Evolutionary conservation across 1,140 invertebrate species (phyloP).

Genomic region (Scaptomyza graminum): DNA sequence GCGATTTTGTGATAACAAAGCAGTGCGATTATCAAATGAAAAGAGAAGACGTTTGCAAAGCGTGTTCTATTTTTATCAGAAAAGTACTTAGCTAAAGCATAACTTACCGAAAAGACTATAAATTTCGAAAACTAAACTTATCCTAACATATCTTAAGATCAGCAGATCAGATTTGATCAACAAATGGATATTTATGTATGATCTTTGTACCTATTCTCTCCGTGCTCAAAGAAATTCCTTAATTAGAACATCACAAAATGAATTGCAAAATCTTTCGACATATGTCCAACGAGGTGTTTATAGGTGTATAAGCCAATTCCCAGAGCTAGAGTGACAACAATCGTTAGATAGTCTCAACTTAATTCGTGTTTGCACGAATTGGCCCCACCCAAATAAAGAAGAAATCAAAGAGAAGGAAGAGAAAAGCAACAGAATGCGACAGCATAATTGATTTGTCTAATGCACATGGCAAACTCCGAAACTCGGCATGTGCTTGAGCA

Average conservation of each 20-base stretch:
- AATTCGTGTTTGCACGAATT: slow-evolving; percentile 23
- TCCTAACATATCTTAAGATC: too few species aligned
- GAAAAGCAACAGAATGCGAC: slow-evolving; percentile 26
- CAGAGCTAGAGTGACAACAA: slow-evolving; percentile 37
- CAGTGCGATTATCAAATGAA: neutral
- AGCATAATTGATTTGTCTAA: slow-evolving; percentile 79
- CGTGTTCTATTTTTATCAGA: too few species aligned
- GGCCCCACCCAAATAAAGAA: slow-evolving; percentile 20
- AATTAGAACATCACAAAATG: too few species aligned
- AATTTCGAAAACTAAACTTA: too few species aligned
- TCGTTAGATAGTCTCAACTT: slow-evolving; percentile 30
- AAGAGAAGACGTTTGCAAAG: too few species aligned
- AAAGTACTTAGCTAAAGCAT: too few species aligned
- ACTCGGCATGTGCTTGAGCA: slow-evolving; percentile 58
- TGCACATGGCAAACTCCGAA: slow-evolving; percentile 38
- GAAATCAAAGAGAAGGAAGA: neutral
- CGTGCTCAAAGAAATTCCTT: too few species aligned
- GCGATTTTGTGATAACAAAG: slow-evolving; percentile 45
- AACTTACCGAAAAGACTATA: too few species aligned
- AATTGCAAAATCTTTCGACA: too few species aligned
- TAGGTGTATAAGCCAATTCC: slow-evolving; percentile 19
- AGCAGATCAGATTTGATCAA: too few species aligned
- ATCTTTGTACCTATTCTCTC: too few species aligned
- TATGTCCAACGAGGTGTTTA: slow-evolving; percentile 1
- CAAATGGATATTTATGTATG: too few species aligned